Percentiles rank a stretch among this genome's conserved stretches.
Conservation (phyloP, 2,888 invertebrate species). For the Netelia virgata region DNA sequence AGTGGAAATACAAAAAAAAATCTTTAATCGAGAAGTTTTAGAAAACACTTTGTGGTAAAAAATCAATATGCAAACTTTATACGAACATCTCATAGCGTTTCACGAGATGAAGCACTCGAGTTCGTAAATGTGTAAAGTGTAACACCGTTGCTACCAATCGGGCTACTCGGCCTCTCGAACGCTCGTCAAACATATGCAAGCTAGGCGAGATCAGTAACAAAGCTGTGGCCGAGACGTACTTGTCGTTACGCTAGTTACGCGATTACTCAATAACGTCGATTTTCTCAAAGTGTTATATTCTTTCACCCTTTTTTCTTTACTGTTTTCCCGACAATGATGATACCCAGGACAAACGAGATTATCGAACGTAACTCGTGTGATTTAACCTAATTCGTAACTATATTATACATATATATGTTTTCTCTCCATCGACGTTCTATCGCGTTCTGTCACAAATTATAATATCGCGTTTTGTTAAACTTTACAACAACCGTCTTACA, state of each 20-base stretch:
- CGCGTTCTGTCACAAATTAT: background rate
- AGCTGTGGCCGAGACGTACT: too few relatives aligned
- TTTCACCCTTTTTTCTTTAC: background rate
- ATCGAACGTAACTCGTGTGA: slow-evolving; percentile 6
- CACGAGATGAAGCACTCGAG: slow-evolving; percentile 8
- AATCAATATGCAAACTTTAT: slow-evolving; percentile 68
- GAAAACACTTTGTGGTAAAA: slow-evolving; percentile 50
- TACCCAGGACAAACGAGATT: slow-evolving; percentile 29
- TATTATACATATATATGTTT: background rate
- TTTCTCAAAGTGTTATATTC: background rate
- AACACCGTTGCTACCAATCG: slow-evolving; percentile 12
- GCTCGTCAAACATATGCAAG: too few relatives aligned
- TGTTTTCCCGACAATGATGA: slow-evolving; percentile 14
- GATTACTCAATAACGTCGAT: background rate
- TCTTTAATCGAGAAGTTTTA: background rate
- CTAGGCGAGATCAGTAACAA: too few relatives aligned
- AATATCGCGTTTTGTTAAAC: background rate
- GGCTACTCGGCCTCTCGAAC: too few relatives aligned
- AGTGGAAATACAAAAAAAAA: slow-evolving; percentile 5
- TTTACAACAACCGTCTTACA: slow-evolving; percentile 8
- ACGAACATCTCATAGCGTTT: slow-evolving; percentile 25
- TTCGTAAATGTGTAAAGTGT: slow-evolving; percentile 25
- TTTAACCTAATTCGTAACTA: slow-evolving; percentile 1
- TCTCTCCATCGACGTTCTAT: background rate
- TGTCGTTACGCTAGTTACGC: too few relatives aligned